Conservation (phyloP, 92 coral and sea anemone species). For the Umimayanthus chanpuru region DNA sequence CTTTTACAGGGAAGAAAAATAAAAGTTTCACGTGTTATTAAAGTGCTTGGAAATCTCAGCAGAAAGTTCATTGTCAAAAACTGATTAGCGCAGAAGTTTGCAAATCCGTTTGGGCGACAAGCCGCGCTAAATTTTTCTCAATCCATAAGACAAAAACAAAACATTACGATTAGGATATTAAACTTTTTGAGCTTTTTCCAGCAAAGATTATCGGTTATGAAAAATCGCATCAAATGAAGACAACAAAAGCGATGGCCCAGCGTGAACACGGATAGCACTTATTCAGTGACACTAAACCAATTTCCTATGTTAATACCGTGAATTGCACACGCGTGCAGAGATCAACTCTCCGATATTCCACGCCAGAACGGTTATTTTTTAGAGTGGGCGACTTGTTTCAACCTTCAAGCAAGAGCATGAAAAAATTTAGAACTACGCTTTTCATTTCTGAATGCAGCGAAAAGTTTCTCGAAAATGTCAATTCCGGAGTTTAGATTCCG, state of each 20-base stretch:
- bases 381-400: not conserved
- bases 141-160: constrained; percentile 6
- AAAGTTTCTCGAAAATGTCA: not conserved
- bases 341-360: not conserved
- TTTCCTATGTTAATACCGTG: constrained; percentile 40
- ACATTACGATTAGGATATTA: constrained; percentile 12
- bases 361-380: not conserved
- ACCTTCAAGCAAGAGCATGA: not conserved
- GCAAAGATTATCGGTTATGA: constrained; percentile 26
- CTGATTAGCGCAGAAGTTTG: not conserved
- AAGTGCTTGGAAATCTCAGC: constrained; percentile 7
- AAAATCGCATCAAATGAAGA: constrained; percentile 25
- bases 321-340: not conserved
- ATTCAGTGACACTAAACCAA: constrained; percentile 29
- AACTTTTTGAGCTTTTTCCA: constrained; percentile 11
- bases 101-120: constrained; percentile 28
- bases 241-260: constrained; percentile 34
- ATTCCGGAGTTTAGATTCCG: not conserved
- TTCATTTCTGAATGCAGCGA: not conserved
- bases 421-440: not conserved
- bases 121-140: constrained; percentile 14
- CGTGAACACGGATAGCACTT: constrained; percentile 41
- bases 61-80: constrained; percentile 17
- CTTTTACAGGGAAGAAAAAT: constrained; percentile 2
- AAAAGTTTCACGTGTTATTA: not conserved